phyloP scores from a whole-genome alignment of 2,888 invertebrate species.

The Aplocera efformata region DNA sequence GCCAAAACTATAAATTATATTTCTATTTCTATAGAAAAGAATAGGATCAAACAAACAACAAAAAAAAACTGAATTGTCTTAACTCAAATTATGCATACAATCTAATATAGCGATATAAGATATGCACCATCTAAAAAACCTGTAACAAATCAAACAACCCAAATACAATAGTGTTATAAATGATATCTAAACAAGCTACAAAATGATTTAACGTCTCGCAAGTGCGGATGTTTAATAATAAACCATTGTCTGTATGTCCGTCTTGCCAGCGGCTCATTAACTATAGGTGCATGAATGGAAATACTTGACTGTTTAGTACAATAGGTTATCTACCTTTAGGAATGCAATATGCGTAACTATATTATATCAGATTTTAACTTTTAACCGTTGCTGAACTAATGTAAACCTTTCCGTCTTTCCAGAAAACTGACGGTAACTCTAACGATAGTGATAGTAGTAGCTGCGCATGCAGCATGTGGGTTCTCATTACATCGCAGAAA shows the following conservation, averaged over 20 bases:
- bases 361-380: too few species aligned
- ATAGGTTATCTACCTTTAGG: too few species aligned
- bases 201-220: conserved; percentile 2
- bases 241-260: conserved; percentile 25
- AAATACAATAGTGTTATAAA: conserved; percentile 24
- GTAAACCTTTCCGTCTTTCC: conserved; percentile 36
- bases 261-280: conserved; percentile 2
- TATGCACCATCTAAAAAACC: too few species aligned
- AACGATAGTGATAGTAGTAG: conserved; percentile 44
- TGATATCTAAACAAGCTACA: conserved; percentile 18
- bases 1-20: too few species aligned
- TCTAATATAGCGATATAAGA: too few species aligned
- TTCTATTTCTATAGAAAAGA: too few species aligned
- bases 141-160: conserved; percentile 14
- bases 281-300: not conserved
- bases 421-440: conserved; percentile 57
- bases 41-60: too few species aligned
- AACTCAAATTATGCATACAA: too few species aligned
- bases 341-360: too few species aligned
- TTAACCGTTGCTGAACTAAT: not conserved
- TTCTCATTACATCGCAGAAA: conserved; percentile 42
- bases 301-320: too few species aligned
- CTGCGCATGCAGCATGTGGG: conserved; percentile 42
- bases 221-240: conserved; percentile 25
- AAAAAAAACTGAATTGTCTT: too few species aligned